A percentile compares a stretch with the other conserved stretches of the same genome.
phyloP scores from a whole-genome alignment of 2,113 vertebrate species.

The Ochotona curzoniae region DNA sequence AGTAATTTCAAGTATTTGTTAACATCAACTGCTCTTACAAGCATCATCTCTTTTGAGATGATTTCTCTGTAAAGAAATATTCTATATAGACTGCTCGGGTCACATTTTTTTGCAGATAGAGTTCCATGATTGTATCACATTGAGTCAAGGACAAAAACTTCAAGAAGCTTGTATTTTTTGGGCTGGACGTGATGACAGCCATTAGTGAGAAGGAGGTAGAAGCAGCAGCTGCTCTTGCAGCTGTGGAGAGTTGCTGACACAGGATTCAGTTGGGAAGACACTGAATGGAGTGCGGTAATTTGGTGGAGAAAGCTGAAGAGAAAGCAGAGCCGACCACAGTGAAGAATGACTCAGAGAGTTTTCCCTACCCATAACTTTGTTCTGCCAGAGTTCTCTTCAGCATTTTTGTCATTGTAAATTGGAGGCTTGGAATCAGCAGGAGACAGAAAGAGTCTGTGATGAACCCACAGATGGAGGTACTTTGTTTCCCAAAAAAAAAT shows the following conservation, averaged over 20 bases:
- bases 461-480: slow-evolving; percentile 67
- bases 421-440: slow-evolving; percentile 71
- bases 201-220: slow-evolving; percentile 45
- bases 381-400: slow-evolving; percentile 61
- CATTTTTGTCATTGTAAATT: slow-evolving; percentile 67
- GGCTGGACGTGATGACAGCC: slow-evolving; percentile 68
- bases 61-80: neutral
- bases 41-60: neutral
- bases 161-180: slow-evolving; percentile 50
- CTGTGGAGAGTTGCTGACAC: slow-evolving; percentile 79
- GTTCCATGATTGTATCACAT: slow-evolving; percentile 7
- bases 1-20: neutral
- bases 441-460: slow-evolving; percentile 68
- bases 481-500: slow-evolving; percentile 45
- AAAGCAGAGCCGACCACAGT: neutral
- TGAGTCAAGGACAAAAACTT: slow-evolving; percentile 62
- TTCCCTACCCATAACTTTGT: slow-evolving; percentile 70
- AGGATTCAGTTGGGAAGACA: slow-evolving; percentile 70
- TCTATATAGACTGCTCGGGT: slow-evolving; percentile 42
- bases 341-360: slow-evolving; percentile 77
- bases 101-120: neutral
- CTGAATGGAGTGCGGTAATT: slow-evolving; percentile 75
- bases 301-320: slow-evolving; percentile 67
- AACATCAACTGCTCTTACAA: neutral
- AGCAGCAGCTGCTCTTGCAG: slow-evolving; percentile 72